Base-by-base conservation (phyloP, 2,797 vertebrate genomes). In the Hippopotamyrus pictus region DNA sequence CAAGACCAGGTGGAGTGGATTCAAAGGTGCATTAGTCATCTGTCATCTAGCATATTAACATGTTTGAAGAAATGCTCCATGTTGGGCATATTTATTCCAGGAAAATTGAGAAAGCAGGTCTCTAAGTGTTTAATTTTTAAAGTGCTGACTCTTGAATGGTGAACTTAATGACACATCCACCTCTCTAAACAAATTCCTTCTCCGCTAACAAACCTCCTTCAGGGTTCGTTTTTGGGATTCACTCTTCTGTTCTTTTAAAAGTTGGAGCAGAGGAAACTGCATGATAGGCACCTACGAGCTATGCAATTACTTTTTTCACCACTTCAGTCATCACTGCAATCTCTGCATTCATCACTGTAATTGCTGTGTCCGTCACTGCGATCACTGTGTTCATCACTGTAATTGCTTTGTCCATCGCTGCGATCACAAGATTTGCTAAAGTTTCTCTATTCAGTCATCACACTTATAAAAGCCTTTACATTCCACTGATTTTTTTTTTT, bases 31-130 rank as follows among this genome's bases (percentile, higher is more conserved):
- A 86, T 89, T 89, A 89, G 59, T 73, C 59, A 86, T 29, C 50
- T 73, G 62, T 19, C 82, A 51, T 19, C 82, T 25, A 44, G 89
- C 25, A 85, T 89, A 86, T 89, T 86, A 89, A 76, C 59, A 54
- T 73, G 48, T 53, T 88, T 73, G 65, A 57, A 86, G 82, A 50
- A 50, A 85, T 53, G 57, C 41, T 86, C 73, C 59, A 89, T 86
- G 48, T 44, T 48, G 83, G 46, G 5, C 33, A 76, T 89, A 69
- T 89, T 89, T 89, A 53, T 89, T 89, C 65, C 89, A 89, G 29
- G 46, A 89, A 46, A 53, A 48, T n/a, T 3, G 59, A 44, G 83
- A 86, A 73, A 41, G 83, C 46, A 44, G 50, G 51, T 53, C 89
- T 86, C 59, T 9, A 33, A 54, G 19, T 41, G 22, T 48, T 89